Percentiles rank a stretch among this genome's conserved stretches.
Conservation (phyloP, 2,797 vertebrate genomes). For the Carapus acus region DNA sequence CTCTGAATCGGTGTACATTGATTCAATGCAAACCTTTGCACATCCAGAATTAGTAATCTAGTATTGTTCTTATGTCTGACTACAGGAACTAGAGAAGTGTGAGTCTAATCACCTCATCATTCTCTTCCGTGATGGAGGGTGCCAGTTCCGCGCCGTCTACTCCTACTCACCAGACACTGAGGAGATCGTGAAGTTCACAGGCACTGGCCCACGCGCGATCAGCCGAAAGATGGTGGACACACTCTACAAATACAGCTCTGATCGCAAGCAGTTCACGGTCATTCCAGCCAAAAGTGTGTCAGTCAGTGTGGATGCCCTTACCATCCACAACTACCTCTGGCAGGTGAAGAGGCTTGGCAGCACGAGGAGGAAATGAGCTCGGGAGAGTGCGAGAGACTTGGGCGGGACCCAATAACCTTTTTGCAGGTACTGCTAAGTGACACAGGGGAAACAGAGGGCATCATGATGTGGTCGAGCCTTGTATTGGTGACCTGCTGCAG, state of each 20-base stretch:
- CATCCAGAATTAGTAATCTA: no score
- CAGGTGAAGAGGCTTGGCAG: slow-evolving; percentile 86
- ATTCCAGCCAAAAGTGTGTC: slow-evolving; percentile 96
- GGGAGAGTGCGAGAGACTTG: slow-evolving; percentile 20
- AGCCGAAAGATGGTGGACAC: slow-evolving; percentile 95
- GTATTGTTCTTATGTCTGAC: background rate
- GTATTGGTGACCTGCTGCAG: slow-evolving; percentile 8
- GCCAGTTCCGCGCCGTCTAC: slow-evolving; percentile 93
- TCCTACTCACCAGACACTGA: slow-evolving; percentile 90
- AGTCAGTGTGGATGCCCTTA: slow-evolving; percentile 91
- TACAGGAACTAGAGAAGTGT: slow-evolving; percentile 90
- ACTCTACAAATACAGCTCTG: slow-evolving; percentile 95
- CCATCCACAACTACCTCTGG: slow-evolving; percentile 95
- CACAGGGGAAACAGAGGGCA: background rate
- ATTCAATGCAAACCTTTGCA: no score
- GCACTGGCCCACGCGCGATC: slow-evolving; percentile 86
- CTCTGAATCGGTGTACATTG: no score
- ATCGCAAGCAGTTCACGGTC: slow-evolving; percentile 92
- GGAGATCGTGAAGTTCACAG: slow-evolving; percentile 89
- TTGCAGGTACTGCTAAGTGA: slow-evolving; percentile 12
- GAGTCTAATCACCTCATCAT: slow-evolving; percentile 99
- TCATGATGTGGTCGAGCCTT: background rate
- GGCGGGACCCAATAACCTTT: slow-evolving; percentile 58
- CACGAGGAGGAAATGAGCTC: slow-evolving; percentile 79
- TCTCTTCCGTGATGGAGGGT: slow-evolving; percentile 92